Evolutionary conservation across 2,888 invertebrate species (phyloP).

Genomic region (Cerceris rybyensis): DNA sequence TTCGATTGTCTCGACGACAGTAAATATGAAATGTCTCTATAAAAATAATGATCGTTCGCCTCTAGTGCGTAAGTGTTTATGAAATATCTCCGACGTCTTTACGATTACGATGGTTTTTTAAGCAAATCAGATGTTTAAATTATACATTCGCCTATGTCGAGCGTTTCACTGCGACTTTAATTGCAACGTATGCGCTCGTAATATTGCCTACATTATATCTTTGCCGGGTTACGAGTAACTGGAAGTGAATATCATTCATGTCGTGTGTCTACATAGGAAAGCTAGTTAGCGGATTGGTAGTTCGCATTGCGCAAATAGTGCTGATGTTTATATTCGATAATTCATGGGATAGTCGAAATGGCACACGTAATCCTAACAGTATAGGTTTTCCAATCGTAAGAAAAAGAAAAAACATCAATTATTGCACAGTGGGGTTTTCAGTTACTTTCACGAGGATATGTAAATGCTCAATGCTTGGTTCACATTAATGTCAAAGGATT

Average conservation of each 20-base stretch:
- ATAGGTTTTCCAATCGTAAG: not conserved
- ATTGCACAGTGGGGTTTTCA: not conserved
- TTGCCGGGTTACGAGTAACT: constrained; percentile 21
- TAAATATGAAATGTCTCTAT: not conserved
- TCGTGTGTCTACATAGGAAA: constrained; percentile 2
- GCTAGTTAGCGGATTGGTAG: constrained; percentile 9
- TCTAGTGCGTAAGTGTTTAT: not conserved
- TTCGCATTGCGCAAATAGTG: constrained; percentile 4
- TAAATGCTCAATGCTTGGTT: no score
- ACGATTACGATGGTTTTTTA: constrained; percentile 10
- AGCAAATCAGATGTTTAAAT: constrained; percentile 26
- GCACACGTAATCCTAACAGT: not conserved
- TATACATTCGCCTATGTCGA: constrained; percentile 19
- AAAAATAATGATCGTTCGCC: constrained; percentile 11
- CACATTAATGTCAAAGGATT: no score
- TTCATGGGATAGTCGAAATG: not conserved
- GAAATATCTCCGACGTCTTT: constrained; percentile 23
- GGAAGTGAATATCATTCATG: constrained; percentile 25
- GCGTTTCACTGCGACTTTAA: constrained; percentile 26
- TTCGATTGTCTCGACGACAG: not conserved
- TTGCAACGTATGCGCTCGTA: constrained; percentile 34
- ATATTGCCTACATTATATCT: constrained; percentile 21
- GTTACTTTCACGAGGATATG: no score
- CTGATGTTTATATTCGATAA: not conserved
- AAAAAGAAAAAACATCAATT: not conserved